Evolutionary conservation across 2,888 invertebrate genomes (phyloP).

Genomic region (Microctonus aethiopoides): DNA sequence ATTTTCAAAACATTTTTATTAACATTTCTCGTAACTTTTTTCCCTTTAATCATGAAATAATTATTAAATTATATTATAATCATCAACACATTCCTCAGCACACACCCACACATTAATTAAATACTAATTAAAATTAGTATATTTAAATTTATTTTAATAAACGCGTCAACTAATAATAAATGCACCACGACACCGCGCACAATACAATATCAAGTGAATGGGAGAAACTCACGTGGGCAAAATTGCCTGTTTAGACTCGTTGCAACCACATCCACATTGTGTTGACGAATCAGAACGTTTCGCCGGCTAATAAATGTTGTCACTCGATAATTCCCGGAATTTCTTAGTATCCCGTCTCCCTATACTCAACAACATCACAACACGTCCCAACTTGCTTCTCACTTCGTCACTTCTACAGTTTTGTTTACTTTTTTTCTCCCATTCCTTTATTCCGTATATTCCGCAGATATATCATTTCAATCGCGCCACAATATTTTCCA

Average conservation of each 20-base stretch:
- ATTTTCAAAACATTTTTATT: too few species aligned
- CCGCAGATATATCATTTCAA: neutral
- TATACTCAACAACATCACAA: neutral
- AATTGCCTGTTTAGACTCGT: neutral
- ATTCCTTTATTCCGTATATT: neutral
- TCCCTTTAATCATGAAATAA: too few species aligned
- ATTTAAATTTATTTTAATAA: too few species aligned
- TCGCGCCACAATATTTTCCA: neutral
- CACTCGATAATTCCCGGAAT: conserved; percentile 14
- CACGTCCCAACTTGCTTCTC: neutral
- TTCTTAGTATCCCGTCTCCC: neutral
- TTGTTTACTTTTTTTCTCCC: neutral
- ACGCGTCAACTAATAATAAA: neutral
- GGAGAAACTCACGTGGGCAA: conserved; percentile 23
- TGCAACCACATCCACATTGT: conserved; percentile 15
- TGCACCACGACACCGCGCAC: neutral
- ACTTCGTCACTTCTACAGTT: neutral
- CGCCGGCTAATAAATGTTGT: neutral
- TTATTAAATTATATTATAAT: too few species aligned
- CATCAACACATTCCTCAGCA: too few species aligned
- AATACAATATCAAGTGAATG: neutral
- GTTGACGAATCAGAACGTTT: conserved; percentile 12
- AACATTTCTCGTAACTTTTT: too few species aligned
- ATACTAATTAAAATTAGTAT: too few species aligned
- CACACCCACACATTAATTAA: too few species aligned